Evolutionary conservation across 2,797 vertebrate species (phyloP).

Genomic region (Oreochromis mossambicus): DNA sequence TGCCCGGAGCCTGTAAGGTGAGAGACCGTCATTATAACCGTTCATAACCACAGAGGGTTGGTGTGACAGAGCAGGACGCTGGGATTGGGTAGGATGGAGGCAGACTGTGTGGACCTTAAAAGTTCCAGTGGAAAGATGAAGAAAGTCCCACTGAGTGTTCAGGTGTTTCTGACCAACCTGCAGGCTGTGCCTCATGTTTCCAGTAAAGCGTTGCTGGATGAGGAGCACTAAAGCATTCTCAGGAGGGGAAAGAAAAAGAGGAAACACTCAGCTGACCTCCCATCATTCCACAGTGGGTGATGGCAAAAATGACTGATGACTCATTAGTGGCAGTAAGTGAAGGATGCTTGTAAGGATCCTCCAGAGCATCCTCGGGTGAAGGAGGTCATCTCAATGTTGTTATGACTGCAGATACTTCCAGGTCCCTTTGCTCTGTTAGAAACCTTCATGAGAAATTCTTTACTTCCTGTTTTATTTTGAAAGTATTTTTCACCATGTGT

Average conservation of each 20-base stretch:
- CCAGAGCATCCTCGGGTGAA: not conserved
- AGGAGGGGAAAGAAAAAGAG: not conserved
- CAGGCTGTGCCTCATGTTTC: not conserved
- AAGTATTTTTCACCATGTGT: not conserved
- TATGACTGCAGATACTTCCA: not conserved
- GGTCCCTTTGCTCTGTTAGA: not conserved
- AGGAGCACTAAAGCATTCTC: not conserved
- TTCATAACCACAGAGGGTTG: not conserved
- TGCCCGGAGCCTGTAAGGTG: conserved; percentile 90
- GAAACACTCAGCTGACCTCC: not conserved
- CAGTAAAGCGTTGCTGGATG: not conserved
- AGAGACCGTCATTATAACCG: not conserved
- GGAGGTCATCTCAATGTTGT: not conserved
- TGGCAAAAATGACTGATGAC: not conserved
- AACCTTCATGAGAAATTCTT: not conserved
- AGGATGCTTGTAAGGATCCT: not conserved
- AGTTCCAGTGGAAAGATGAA: not conserved
- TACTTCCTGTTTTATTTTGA: not conserved
- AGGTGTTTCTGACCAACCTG: not conserved
- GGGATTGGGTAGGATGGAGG: not conserved
- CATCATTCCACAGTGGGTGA: not conserved
- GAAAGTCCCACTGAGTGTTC: not conserved
- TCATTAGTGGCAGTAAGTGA: not conserved
- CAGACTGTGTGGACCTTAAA: not conserved
- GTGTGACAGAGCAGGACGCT: not conserved